Evolutionary conservation across 1,140 invertebrate species (phyloP), one percentile per base, ranked within the genome.

Genomic region (Patella vulgata): DNA sequence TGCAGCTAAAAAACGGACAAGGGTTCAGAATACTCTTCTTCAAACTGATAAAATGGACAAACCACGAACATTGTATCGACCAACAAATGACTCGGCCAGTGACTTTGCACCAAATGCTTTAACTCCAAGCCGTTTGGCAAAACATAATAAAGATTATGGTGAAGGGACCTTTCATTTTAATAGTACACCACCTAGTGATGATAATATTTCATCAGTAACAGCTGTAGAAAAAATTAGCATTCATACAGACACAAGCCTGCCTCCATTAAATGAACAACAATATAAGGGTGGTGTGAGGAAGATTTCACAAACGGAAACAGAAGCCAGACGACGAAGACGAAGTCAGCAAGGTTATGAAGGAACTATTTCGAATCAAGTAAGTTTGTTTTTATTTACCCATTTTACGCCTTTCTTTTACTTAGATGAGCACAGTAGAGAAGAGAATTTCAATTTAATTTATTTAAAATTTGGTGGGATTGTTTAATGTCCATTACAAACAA

Each of bases 71-170:
- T 40, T 77, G 6, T 75, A 73, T 58, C 60, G 70, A 58, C 73
- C 68, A n/a, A 57, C 71, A 44, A 44, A 46, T 51, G 44, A 58
- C n/a, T 25, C 57, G 28, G 40, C 57, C 11, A 56, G 68, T 48
- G 68, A 60, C 30, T 71, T 75, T 48, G 47, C 55, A 8, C 39
- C 43, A 14, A 36, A 36, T 11, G 71, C 71, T 40, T 55, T 82
- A 31, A 77, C 79, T 14, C 71, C 78, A 5, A 82, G 75, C 54
- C 66, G 78, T 14, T 59, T 84, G 25, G 81, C 75, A 19, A 77
- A 69, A 61, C 81, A 84, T 59, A 76, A 84, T 63, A 59, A 66
- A 28, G 70, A 63, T 14, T 78, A 63, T 46, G 64, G 63, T 3
- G 70, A 71, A 11, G 51, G 59, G 14, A 19, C 50, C 23, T 39